Base-by-base conservation (phyloP, 64 coral and sea anemone species). In the Orbicella faveolata region DNA sequence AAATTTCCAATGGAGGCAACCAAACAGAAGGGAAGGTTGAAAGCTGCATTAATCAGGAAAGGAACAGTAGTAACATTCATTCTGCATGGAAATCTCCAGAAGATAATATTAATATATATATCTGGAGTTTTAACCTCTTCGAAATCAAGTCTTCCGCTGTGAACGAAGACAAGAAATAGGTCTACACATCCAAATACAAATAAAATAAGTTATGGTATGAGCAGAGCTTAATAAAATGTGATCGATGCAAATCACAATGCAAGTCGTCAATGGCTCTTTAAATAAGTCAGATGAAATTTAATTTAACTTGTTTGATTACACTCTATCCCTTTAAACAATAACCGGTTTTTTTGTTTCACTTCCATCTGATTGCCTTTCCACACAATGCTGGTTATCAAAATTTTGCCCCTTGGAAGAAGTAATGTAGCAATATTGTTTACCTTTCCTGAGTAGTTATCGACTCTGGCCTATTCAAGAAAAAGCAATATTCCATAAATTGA, bases 21-120 rank as follows among this genome's bases (percentile, higher is more conserved):
- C 37, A 78, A 9, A 52, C 75, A 78, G 75, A 78, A 78, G 19
- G 75, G 75, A 52, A 78, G 19, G 41, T 78, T 78, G 18, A 78
- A 12, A 52, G 36, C 37, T 9, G 37, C 75, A 23, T 78, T 78
- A 52, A 78, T 51, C 35, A 78, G 39, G 18, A 78, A 78, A 18
- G 75, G 75, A 52, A 51, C 15, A 23, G 75, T 78, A 39, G 0
- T 52, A 7, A 52, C 16, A 78, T 18, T 52, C 75, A 78, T 78
- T 51, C 51, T 52, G 7, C 44, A 41, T 26, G 20, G 25, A 25
- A 26, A 70, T 70, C 55, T 16, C 54, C 55, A 59, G 12, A 59
- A 59, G 15, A 15, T 59, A 59, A 59, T 16, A 15, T 59, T 9
- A 59, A 59, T 59, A 15, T 59, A 53, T 53, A 12, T 59, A 59